Conservation (phyloP, 1,140 invertebrate species). For the Magallana ariakensis region DNA sequence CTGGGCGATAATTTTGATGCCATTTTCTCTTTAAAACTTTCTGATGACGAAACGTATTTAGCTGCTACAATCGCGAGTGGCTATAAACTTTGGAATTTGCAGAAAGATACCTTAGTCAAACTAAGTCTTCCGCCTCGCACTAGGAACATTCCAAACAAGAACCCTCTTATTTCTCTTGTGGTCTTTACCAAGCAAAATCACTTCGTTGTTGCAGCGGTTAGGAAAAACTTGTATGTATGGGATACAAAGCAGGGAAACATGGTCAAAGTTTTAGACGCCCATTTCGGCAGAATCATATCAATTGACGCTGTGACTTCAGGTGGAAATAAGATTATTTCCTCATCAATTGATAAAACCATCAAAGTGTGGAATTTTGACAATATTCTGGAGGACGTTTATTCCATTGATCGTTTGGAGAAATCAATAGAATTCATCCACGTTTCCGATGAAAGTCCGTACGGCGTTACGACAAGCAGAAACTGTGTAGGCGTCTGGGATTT, state of each 20-base stretch:
- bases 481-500: conserved; percentile 97
- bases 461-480: conserved; percentile 83
- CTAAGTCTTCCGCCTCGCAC: conserved; percentile 92
- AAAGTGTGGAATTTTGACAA: conserved; percentile 99
- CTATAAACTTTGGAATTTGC: conserved; percentile 81
- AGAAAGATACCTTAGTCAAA: conserved; percentile 82
- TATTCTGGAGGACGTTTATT: conserved; percentile 98
- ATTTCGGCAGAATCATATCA: conserved; percentile 97
- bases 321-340: conserved; percentile 96
- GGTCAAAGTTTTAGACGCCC: conserved; percentile 95
- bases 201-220: conserved; percentile 95
- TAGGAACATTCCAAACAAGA: conserved; percentile 93
- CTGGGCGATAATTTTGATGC: conserved; percentile 79
- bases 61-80: conserved; percentile 92
- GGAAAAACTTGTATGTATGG: conserved; percentile 98
- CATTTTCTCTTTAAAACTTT: conserved; percentile 90
- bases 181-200: conserved; percentile 93
- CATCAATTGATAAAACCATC: conserved; percentile 97
- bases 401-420: conserved; percentile 96
- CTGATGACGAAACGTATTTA: conserved; percentile 89
- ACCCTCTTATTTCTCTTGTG: conserved; percentile 79
- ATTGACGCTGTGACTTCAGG: conserved; percentile 88
- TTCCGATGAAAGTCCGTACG: conserved; percentile 70
- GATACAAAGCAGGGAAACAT: conserved; percentile 86
- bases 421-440: conserved; percentile 92